Base-by-base conservation (phyloP, 2,797 vertebrate species). In the Schizopygopsis pylzovi region DNA sequence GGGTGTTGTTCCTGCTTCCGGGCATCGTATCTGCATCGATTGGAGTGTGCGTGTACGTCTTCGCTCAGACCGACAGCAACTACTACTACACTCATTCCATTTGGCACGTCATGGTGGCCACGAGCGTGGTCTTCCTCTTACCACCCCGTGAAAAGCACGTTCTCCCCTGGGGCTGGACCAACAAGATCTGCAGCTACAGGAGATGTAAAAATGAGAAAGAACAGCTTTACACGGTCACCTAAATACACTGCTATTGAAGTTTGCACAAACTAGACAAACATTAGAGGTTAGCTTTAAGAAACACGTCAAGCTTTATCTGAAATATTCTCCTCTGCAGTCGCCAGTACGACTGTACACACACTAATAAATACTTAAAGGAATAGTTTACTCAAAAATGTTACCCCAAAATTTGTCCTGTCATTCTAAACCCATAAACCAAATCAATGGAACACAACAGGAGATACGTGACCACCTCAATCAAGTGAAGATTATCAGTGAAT, bases 41-140 rank as follows among this genome's bases (percentile, higher is more conserved):
- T 0, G 98, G 97, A 7, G 91, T 99, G 1, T 94, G 95, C 6
- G 93, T 99, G 77, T 99, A 97, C 52, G 93, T 95, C 43, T 97
- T 97, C 81, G 95, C 97, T 22, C 96, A 97, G 93, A 99, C 98
- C 0, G 97, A 95, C 25, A 95, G 95, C 89, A 99, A 99, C 93
- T 99, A 99, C 90, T 98, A 95, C 93, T 99, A 99, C 90, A 99
- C 95, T 0, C 98, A 99, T 90, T 99, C 97, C 79, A 94, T 98
- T 90, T 99, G 98, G 98, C 98, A 99, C 52, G 79, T 98, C 78
- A 94, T 99, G 91, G 96, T 99, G 92, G 98, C 97, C 7, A 94
- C 88, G 88, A 98, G 98, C 0, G 97, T 97, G 0, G 96, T 97
- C 1, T 97, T 98, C 90, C 91, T 99, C 87, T 94, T 99, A 15